A percentile compares a stretch with the other conserved stretches of the same genome.
These are phyloP conservation scores for Cyrtodaria siliqua DNA, from an alignment of 2,888 invertebrate species.

Conservation along the genomic window DNA sequence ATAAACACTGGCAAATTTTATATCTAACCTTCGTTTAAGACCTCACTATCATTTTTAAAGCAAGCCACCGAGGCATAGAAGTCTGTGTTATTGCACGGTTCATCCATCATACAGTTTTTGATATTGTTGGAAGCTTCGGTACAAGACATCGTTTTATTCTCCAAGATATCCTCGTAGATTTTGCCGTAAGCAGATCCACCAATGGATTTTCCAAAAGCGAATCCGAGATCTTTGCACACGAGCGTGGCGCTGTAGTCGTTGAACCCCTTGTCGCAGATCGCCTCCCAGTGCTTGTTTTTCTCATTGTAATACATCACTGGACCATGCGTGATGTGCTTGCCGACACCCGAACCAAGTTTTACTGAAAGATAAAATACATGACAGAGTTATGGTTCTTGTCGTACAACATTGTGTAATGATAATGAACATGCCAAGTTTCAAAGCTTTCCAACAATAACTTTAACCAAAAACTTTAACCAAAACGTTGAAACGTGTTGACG, in stretches of 20 bases:
- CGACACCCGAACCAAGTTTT: constrained; percentile 71
- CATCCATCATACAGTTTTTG: constrained; percentile 63
- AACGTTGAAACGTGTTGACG: too few relatives aligned
- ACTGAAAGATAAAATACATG: constrained; percentile 66
- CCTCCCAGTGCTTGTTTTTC: constrained; percentile 68
- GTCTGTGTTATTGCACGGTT: constrained; percentile 60
- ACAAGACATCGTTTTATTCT: constrained; percentile 71
- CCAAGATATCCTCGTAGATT: constrained; percentile 63
- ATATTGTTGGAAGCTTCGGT: constrained; percentile 58
- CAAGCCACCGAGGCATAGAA: constrained; percentile 77
- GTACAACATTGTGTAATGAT: too few relatives aligned
- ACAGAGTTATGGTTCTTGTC: too few relatives aligned
- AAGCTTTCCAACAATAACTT: too few relatives aligned
- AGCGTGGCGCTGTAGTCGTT: constrained; percentile 74
- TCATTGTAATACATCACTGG: constrained; percentile 71
- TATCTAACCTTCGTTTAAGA: constrained; percentile 39
- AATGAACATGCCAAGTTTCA: too few relatives aligned
- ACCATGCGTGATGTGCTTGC: constrained; percentile 70
- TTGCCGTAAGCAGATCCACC: constrained; percentile 77
- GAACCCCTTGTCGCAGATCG: constrained; percentile 78
- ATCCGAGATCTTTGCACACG: constrained; percentile 75
- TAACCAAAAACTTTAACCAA: too few relatives aligned
- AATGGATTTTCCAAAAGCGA: constrained; percentile 72
- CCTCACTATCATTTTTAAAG: constrained; percentile 44
- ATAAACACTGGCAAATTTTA: too few relatives aligned